Evolutionary conservation across 2,797 vertebrate genomes (phyloP).

Genomic region (Malacoctenus gilli): DNA sequence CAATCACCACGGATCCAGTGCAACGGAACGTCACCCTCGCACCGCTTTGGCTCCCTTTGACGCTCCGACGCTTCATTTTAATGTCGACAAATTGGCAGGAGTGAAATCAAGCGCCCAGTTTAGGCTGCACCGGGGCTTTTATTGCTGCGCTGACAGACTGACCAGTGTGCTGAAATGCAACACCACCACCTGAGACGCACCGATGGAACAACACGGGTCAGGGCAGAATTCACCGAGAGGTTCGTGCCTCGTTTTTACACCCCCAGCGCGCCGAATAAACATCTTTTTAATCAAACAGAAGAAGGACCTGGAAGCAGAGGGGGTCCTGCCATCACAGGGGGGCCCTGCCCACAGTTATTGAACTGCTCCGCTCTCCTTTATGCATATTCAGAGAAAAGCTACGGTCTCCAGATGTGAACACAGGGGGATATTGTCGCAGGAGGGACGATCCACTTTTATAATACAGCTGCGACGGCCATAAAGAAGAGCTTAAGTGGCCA

Average conservation of each 20-base stretch:
- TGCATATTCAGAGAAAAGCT: conserved; percentile 39
- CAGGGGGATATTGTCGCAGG: conserved; percentile 10
- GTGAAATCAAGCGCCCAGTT: conserved; percentile 40
- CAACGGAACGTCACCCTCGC: conserved; percentile 31
- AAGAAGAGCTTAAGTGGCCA: no score
- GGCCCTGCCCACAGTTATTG: conserved; percentile 15
- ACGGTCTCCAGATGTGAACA: conserved; percentile 23
- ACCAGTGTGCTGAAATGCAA: conserved; percentile 35
- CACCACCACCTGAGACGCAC: conserved; percentile 31
- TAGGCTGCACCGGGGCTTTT: conserved; percentile 26
- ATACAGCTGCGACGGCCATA: no score
- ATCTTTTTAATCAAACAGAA: conserved; percentile 22
- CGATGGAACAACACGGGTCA: conserved; percentile 19
- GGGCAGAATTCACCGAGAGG: conserved; percentile 18
- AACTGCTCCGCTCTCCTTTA: conserved; percentile 5
- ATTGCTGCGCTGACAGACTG: conserved; percentile 23
- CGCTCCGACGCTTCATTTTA: conserved; percentile 15
- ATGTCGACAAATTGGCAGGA: conserved; percentile 16
- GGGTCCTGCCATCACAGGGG: no score
- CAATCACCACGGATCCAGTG: conserved; percentile 58
- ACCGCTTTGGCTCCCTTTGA: conserved; percentile 1
- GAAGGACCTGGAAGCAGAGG: conserved; percentile 19
- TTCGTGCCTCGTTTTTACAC: conserved; percentile 22
- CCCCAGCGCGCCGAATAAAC: conserved; percentile 13
- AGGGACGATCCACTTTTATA: no score